Conservation (phyloP, 2,113 vertebrate genomes). For the Bos taurus region ARS-UCD2.0 NC_037332.1:88168001-88168500, state of each 20-base stretch:
- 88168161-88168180: neutral
- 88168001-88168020: neutral
- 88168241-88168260: neutral
- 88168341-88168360: neutral
- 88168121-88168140: neutral
- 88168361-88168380: neutral
- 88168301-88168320: neutral
- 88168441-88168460: neutral
- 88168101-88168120: neutral
- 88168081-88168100: neutral
- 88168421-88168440: neutral
- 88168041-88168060: neutral
- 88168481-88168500: slow-evolving; percentile 30
- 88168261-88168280: neutral
- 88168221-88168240: neutral
- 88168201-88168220: neutral
- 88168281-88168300: neutral
- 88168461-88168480: neutral
- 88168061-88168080: neutral
- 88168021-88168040: neutral
- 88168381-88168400: neutral
- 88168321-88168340: neutral
- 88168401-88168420: neutral
- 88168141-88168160: neutral
- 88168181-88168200: neutral